Percentiles rank a stretch among this genome's conserved stretches.
These are phyloP conservation scores for Mamestra brassicae DNA, from an alignment of 2,888 invertebrate genomes.

Conservation along the genomic window DNA sequence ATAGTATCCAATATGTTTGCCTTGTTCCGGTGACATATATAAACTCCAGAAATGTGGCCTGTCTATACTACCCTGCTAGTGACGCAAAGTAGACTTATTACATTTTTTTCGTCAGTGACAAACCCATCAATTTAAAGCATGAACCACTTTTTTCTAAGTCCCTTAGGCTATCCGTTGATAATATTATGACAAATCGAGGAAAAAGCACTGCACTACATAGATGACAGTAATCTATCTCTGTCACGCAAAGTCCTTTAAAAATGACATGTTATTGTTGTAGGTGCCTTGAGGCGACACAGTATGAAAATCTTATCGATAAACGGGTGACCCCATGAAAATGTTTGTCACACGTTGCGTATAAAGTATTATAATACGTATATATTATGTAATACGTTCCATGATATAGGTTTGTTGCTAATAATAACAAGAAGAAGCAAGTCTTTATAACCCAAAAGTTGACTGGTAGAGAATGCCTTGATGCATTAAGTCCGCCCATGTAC, in stretches of 20 bases:
- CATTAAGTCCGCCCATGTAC: too few relatives aligned
- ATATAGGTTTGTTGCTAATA: too few relatives aligned
- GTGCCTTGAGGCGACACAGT: conserved; percentile 33
- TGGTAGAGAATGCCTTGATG: too few relatives aligned
- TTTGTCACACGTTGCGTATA: background rate
- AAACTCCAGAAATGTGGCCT: too few relatives aligned
- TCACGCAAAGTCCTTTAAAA: conserved; percentile 45
- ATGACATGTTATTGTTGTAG: conserved; percentile 49
- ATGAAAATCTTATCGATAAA: conserved; percentile 31
- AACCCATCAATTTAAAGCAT: background rate
- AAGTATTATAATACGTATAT: too few relatives aligned
- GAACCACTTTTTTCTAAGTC: background rate
- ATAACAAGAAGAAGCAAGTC: too few relatives aligned
- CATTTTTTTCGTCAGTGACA: background rate
- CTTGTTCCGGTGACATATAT: too few relatives aligned
- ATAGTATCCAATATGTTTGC: too few relatives aligned
- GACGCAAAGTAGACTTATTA: too few relatives aligned
- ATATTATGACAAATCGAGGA: conserved; percentile 12
- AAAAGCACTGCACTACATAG: conserved; percentile 13
- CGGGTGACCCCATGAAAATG: background rate
- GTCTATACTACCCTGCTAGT: too few relatives aligned
- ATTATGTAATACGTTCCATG: too few relatives aligned
- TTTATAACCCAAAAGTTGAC: too few relatives aligned
- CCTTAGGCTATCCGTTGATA: background rate
- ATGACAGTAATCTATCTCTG: conserved; percentile 43